Percentiles rank a stretch among this genome's conserved stretches.
Conservation (phyloP, 37 sponge, comb jelly and placozoan genomes). For the Aphrocallistes beatrix region DNA sequence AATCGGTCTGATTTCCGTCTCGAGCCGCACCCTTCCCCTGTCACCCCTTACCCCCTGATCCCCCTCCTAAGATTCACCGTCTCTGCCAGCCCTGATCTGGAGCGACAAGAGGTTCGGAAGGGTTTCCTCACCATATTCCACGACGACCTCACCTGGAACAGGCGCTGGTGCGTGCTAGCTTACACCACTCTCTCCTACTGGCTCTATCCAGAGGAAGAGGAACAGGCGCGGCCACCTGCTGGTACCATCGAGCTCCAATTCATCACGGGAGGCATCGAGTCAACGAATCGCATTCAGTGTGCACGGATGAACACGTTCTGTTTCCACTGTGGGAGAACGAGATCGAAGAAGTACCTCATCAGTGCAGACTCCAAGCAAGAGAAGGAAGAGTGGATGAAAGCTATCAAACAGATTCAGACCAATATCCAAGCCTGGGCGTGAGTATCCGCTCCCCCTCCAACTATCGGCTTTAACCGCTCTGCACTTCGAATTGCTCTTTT, state of each 20-base stretch:
- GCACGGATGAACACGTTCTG: conserved; percentile 11
- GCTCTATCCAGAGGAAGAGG: conserved; percentile 4
- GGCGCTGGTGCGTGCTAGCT: not conserved
- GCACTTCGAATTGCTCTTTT: not conserved
- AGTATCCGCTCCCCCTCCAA: not conserved
- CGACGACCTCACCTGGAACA: conserved; percentile 3
- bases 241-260: not conserved
- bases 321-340: not conserved
- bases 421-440: not conserved
- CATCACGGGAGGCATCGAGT: not conserved
- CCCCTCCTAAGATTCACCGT: not conserved
- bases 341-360: conserved; percentile 13
- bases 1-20: not conserved
- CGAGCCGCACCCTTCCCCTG: not conserved
- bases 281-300: not conserved
- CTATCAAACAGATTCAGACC: not conserved
- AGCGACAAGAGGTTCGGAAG: not conserved
- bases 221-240: not conserved
- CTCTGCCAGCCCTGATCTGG: not conserved
- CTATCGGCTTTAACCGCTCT: no score
- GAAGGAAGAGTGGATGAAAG: not conserved
- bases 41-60: not conserved
- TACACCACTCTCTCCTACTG: not conserved
- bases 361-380: conserved; percentile 13
- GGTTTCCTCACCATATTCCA: conserved; percentile 4